Evolutionary conservation across 2,888 invertebrate genomes (phyloP), one percentile per base, ranked within the genome.

Genomic region (Eupeodes luniger): DNA sequence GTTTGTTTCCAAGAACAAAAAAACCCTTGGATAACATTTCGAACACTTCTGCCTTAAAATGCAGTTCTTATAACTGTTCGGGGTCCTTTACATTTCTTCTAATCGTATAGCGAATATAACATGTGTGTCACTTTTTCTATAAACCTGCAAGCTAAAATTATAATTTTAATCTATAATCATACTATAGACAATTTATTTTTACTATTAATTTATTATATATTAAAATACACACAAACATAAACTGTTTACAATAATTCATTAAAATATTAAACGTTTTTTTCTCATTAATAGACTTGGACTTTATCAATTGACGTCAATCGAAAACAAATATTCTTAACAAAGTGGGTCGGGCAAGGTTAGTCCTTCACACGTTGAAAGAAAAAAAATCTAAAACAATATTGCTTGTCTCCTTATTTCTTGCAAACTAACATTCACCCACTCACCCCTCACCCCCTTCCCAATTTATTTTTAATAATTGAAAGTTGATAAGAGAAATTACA

Each of bases 231-330:
- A 2, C 27, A 27, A 27, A 27, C 27, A 27, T 51, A 5, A n/a
- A 40, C 19, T 69, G 69, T 69, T 69, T 69, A 55, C 19, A 67
- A 36, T 64, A 7, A 55, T 55, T 12, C 5, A 19, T 12, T 12
- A 4, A 12, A 64, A 19, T 19, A 16, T 11, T 16, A 36, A 36
- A 55, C 12, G 12, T 9, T 47, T 72, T 72, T 6, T 59, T 72
- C 47, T 59, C 27, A 61, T 16, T 36, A 49, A 79, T 53, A 36
- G 34, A 44, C 16, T 66, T 74, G 78, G 88, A 88, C 85, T 88
- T 88, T 81, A 77, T 16, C 75, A 49, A 88, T 88, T 88, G 88
- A 88, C 88, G 88, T 88, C 88, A 88, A 88, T 88, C 64, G 70
- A 27, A 40, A 62, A 53, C 19, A 40, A 40, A 49, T 40, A 75